These are phyloP conservation scores for Daptonema setosum DNA, from an alignment of 2,888 invertebrate species.

Conservation along the genomic window DNA sequence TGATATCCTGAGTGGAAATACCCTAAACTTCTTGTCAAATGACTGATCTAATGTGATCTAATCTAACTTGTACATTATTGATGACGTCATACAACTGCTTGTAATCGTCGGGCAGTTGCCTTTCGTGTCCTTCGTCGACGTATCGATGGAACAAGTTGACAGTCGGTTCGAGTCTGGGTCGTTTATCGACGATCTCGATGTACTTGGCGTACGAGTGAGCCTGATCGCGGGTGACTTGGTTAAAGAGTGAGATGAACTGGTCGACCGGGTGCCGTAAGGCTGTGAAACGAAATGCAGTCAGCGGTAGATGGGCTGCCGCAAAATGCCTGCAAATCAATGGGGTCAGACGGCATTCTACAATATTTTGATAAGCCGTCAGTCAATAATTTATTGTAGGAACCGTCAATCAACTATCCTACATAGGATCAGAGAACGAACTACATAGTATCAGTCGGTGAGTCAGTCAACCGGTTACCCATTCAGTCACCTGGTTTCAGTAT, in stretches of 20 bases:
- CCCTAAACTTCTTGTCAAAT: no score
- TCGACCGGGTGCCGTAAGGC: not conserved
- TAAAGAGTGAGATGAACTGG: not conserved
- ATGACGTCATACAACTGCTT: not conserved
- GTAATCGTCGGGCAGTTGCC: not conserved
- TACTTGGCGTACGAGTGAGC: not conserved
- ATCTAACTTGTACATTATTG: not conserved
- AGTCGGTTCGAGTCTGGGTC: not conserved
- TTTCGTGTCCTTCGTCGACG: not conserved
- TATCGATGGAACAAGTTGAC: not conserved
- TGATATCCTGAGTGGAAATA: no score
- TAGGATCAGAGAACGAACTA: no score
- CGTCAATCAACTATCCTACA: no score
- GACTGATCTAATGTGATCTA: no score
- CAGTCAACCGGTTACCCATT: not conserved
- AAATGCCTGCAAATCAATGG: not conserved
- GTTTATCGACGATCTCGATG: not conserved
- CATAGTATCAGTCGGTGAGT: no score
- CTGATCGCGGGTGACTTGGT: not conserved
- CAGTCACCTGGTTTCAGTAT: no score
- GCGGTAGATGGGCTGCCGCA: no score
- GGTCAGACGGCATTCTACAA: no score
- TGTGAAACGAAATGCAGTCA: not conserved
- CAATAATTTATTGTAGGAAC: no score
- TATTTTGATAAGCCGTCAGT: no score